A percentile compares a stretch with the other conserved stretches of the same genome.
Conservation (phyloP, 2,888 invertebrate genomes). For the Lucinisca nassula region DNA sequence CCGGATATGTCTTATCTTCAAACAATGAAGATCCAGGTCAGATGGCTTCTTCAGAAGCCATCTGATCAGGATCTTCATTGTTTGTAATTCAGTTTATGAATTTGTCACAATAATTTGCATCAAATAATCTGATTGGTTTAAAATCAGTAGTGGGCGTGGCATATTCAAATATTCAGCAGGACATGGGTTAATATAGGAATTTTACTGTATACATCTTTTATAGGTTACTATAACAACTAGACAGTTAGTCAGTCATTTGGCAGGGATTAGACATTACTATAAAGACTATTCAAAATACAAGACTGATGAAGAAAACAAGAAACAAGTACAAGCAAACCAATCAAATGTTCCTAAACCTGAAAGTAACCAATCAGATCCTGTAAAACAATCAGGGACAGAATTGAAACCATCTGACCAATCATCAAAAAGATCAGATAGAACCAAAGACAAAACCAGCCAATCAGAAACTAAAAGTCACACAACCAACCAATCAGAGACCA, state of each 20-base stretch:
- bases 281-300: slow-evolving; percentile 76
- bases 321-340: background rate
- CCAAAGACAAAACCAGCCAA: background rate
- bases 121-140: too few relatives aligned
- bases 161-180: too few relatives aligned
- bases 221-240: slow-evolving; percentile 89
- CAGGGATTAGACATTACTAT: slow-evolving; percentile 90
- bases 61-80: too few relatives aligned
- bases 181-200: too few relatives aligned
- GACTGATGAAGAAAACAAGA: background rate
- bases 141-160: too few relatives aligned
- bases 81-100: too few relatives aligned
- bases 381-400: background rate
- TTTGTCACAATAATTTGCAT: too few relatives aligned
- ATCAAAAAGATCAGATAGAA: background rate
- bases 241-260: slow-evolving; percentile 89
- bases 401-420: background rate
- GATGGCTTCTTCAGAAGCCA: too few relatives aligned
- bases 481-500: background rate
- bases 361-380: background rate
- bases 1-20: too few relatives aligned
- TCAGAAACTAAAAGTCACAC: background rate
- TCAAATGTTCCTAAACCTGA: background rate
- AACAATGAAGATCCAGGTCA: too few relatives aligned
- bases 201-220: too few relatives aligned